Evolutionary conservation across 1,140 invertebrate genomes (phyloP), one percentile per base, ranked within the genome.

Genomic region (Rhopalosiphum maidis): DNA sequence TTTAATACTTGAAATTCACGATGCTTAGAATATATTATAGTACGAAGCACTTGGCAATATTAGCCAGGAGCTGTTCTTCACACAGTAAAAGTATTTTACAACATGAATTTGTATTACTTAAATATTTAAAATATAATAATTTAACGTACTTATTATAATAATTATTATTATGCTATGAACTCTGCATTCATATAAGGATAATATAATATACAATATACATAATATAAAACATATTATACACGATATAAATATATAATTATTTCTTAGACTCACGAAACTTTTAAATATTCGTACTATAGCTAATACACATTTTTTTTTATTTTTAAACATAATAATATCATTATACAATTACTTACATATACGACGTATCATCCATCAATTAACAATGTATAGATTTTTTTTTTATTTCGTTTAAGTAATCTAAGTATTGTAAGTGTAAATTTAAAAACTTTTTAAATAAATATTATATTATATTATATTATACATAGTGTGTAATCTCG

Each of bases 281-380:
- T 43, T 7, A 60, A 30, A 43, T 68, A 43, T 43, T 30, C 89
- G 25, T 90, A 21, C 60, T 30, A 60, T 60, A n/a, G 35, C 5
- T 68, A 90, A n/a, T 68, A 46, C 54, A 68, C 89, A 37, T 90
- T 90, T 68, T 41, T 90, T 60, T 48, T 77, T 82, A 37, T 43
- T 77, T 55, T 54, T 35, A 60, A 51, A 46, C n/a, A 77, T n/a
- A n/a, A 90, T 55, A 55, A 43, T 55, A 55, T 60, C 23, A 90
- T 55, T 68, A 90, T 51, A 91, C 6, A 68, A 77, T 82, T 82
- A 54, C n/a, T 89, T 89, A 54, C n/a, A 54, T 89, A 55, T 89
- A 89, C 9, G 48, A 89, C 88, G 88, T 89, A 85, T 93, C 91
- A 93, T 93, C 91, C 91, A 93, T 93, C 91, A 93, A 93, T 93